Evolutionary conservation across 2,888 invertebrate species (phyloP).

Genomic region (Ennomos fuscantarius): DNA sequence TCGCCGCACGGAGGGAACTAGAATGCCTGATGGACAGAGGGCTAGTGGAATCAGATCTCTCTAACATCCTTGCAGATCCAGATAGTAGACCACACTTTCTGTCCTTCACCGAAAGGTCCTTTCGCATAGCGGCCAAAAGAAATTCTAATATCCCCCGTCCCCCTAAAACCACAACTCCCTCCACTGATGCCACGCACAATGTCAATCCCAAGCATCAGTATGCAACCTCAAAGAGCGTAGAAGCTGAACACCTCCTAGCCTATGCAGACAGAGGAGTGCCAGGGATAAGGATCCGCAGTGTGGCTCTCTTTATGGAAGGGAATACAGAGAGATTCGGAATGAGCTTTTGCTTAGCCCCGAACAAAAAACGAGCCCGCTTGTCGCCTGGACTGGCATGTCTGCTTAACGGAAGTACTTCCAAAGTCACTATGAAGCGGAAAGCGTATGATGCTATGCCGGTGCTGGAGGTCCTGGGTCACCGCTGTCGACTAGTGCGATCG

Average conservation of each 20-base stretch:
- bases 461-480: constrained; percentile 1
- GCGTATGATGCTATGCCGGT: background rate
- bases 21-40: background rate
- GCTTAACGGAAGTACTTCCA: background rate
- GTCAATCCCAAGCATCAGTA: too few species aligned
- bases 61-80: constrained; percentile 1
- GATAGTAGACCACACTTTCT: constrained; percentile 2
- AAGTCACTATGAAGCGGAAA: background rate
- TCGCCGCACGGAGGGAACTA: too few species aligned
- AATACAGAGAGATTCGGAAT: too few species aligned
- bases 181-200: background rate
- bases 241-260: background rate
- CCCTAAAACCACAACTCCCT: too few species aligned
- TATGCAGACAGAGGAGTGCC: too few species aligned
- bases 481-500: too few species aligned
- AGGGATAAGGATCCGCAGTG: too few species aligned
- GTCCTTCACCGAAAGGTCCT: background rate
- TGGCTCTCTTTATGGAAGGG: too few species aligned
- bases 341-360: too few species aligned
- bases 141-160: background rate
- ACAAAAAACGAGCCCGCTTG: too few species aligned
- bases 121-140: background rate
- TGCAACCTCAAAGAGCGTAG: background rate
- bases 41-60: background rate
- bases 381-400: too few species aligned